Base-by-base conservation (phyloP, 2,113 vertebrate genomes). In the Sinocyclocheilus maitianheensis region DNA sequence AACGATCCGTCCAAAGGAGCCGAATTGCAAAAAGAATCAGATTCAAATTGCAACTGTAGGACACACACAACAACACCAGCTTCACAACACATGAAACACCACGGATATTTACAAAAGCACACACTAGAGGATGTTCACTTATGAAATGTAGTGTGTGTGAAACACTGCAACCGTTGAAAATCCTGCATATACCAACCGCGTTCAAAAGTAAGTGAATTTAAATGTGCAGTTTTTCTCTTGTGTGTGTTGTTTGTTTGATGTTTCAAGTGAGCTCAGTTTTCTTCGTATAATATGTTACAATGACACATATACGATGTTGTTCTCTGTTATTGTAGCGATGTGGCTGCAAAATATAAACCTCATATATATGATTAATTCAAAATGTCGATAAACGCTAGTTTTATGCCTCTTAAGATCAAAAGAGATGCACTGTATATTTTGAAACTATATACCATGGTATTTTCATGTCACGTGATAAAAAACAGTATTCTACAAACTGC, bases 141-240 rank as follows among this genome's bases (percentile, higher is more conserved):
- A 22, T 51, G 22, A 65, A 20, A 65, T 65, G 16, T 71, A 55
- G 24, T 18, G 43, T 18, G 43, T 37, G 24, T 71, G 14, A 82
- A 3, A 71, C 63, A n/a, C 12, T 34, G 51, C 30, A 69, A 13
- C 46, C 4, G 18, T 9, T 24, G 3, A 26, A 12, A 11, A 67
- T 1, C 24, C n/a, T 14, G 1, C 1, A 46, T 26, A 67, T 67
- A 53, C 37, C 20, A 9, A 20, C 46, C 22, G 26, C 63, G 20
- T 4, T 4, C 53, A n/a, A 9, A 82, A 82, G 81, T 71, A 82
- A 82, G 43, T 51, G 24, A 4, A 8, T 80, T 80, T 43, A 10
- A 37, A 22, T 58, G 18, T 30, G 34, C 55, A 30, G 6, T 26
- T 30, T 24, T 48, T 16, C 8, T 60, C 53, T 46, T 67, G 0